Evolutionary conservation across 1,140 invertebrate species (phyloP), one percentile per base, ranked within the genome.

Genomic region (Parapsyche elsis): DNA sequence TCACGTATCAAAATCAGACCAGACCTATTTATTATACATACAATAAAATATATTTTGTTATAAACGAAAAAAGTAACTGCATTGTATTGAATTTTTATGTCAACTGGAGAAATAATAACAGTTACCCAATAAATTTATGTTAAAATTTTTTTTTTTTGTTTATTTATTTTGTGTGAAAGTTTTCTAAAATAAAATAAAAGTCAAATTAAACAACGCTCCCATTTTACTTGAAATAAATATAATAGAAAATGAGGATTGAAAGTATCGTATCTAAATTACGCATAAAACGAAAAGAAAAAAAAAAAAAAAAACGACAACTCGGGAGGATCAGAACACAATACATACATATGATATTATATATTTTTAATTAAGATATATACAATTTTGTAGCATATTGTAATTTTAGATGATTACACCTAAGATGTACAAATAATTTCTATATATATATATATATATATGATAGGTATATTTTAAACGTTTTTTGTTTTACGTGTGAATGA

Each of bases 391-490:
- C 19, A 23, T 67, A 46, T 75, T 46, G 71, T 75, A 75, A 73
- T 59, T 53, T 57, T 59, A 75, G 44, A 59, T 14, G 23, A 57
- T n/a, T 57, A 75, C 26, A 26, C 70, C 70, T 75, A 75, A 75
- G 73, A 75, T 75, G 73, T 75, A 75, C 73, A 75, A 75, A 75
- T 75, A 75, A 45, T 49, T 75, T 59, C 24, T 75, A 75, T 75
- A 23, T 12, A 70, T 26, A 26, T 26, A 70, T 21, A 57, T 57
- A 16, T 57, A 57, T 57, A n/a, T 16, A 71, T 38, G n/a, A 73
- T 73, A 4, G 5, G 21, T 67, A 23, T 67, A 23, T 23, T 26
- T 26, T 4, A 10, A 67, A 67, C n/a, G 9, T 23, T 67, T 23
- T 16, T 46, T 45, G 30, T 46, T 46, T 73, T 73, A 71, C 26